phyloP scores from a whole-genome alignment of 2,888 invertebrate genomes.

The Lepidonotus clava region DNA sequence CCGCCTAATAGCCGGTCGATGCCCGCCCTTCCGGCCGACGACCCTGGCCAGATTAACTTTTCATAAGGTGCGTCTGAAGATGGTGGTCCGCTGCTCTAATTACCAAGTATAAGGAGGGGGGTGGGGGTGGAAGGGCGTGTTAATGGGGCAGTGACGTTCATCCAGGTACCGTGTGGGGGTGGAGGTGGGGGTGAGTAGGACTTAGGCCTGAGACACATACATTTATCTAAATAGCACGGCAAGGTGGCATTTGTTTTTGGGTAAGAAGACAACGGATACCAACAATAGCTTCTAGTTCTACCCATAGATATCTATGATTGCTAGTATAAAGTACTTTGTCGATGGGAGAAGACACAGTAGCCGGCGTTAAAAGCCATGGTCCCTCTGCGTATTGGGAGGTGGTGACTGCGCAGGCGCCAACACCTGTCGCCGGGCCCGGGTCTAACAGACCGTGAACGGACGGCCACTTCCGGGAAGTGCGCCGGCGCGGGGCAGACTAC shows the following conservation, averaged over 20 bases:
- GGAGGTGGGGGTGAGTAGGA: too few species aligned
- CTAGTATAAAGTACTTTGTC: not conserved
- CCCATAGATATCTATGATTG: not conserved
- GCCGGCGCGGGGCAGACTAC: not conserved
- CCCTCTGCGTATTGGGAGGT: not conserved
- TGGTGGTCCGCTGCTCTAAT: conserved; percentile 1
- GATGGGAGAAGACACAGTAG: not conserved
- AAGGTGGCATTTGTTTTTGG: too few species aligned
- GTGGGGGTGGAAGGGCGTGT: too few species aligned
- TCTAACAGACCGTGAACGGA: not conserved
- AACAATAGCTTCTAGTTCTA: not conserved
- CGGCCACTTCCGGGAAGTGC: not conserved
- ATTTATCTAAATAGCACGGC: too few species aligned
- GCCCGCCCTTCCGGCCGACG: conserved; percentile 7
- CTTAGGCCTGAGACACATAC: too few species aligned
- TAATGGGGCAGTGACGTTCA: too few species aligned
- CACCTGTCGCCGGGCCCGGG: not conserved
- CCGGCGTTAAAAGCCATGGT: too few species aligned
- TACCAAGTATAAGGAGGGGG: conserved; percentile 53
- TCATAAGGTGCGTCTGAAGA: conserved; percentile 46
- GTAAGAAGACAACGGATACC: too few species aligned
- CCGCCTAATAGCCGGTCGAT: conserved; percentile 26
- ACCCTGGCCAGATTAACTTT: conserved; percentile 47
- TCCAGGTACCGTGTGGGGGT: too few species aligned
- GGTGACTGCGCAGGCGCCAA: not conserved